phyloP scores from a whole-genome alignment of 37 sponge, comb jelly and placozoan genomes.

The Chondrosia reniformis region DNA sequence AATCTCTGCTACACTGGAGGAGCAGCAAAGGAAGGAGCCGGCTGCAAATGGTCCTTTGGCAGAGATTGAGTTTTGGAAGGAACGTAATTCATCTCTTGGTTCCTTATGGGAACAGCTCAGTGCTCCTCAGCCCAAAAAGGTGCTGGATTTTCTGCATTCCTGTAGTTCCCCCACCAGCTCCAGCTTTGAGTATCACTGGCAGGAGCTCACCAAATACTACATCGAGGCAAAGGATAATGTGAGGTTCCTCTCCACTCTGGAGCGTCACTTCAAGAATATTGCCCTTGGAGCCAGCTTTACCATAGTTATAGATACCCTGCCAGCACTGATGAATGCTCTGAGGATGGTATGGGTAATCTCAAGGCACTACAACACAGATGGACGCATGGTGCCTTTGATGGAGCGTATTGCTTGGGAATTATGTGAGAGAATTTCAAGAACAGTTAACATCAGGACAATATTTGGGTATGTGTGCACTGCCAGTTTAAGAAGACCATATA shows the following conservation, averaged over 20 bases:
- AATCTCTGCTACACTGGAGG: constrained; percentile 73
- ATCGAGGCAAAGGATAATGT: constrained; percentile 98
- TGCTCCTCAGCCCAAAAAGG: constrained; percentile 56
- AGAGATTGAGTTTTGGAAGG: constrained; percentile 97
- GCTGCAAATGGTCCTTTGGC: constrained; percentile 91
- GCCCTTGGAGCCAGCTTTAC: constrained; percentile 89
- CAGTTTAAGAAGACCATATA: not conserved
- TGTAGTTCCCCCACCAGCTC: constrained; percentile 56
- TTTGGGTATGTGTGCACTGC: constrained; percentile 49
- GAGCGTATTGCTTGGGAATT: constrained; percentile 95
- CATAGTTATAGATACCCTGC: constrained; percentile 85
- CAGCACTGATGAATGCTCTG: constrained; percentile 96
- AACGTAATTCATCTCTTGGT: constrained; percentile 79
- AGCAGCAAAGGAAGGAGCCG: constrained; percentile 71
- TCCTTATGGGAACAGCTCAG: constrained; percentile 92
- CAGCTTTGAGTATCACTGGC: constrained; percentile 82
- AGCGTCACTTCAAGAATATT: constrained; percentile 98
- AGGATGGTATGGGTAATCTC: constrained; percentile 99
- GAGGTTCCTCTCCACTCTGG: constrained; percentile 93
- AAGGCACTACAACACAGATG: constrained; percentile 97
- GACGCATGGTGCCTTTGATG: constrained; percentile 98
- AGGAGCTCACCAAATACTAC: constrained; percentile 88
- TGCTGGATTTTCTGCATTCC: constrained; percentile 63
- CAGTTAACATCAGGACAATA: constrained; percentile 79
- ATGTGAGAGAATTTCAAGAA: constrained; percentile 80